Evolutionary conservation across 2,888 invertebrate species (phyloP), one percentile per base, ranked within the genome.

Genomic region (Tridacna gigas): DNA sequence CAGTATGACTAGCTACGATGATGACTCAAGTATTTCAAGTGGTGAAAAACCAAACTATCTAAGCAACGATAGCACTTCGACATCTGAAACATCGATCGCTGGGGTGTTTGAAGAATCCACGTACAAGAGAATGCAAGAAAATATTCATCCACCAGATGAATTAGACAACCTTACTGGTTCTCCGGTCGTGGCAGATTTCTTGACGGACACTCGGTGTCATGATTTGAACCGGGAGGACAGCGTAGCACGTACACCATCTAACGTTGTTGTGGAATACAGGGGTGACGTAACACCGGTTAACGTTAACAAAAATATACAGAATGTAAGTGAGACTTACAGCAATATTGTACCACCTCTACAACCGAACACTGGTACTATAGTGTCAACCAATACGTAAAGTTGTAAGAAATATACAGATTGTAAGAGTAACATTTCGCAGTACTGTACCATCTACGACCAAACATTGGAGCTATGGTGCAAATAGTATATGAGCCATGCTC

Each of bases 331-430:
- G n/a, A 60, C 74, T 0, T 83, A 83, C 51, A 73, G 60, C 47
- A 69, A 47, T 51, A 83, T 83, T 22, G 83, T 83, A 9, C 77
- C 79, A 15, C 83, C 83, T 20, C 45, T 83, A 20, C 71, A 76
- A 67, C 83, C 83, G 13, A 80, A 83, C 37, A 83, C 83, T 51
- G 83, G 83, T 61, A 51, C 51, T 25, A 74, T 69, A 37, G 37
- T 37, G 37, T 37, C 37, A 37, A 37, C 37, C 37, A 37, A 37
- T 37, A 37, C 7, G 37, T 37, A 37, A 37, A 2, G 37, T 37
- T 37, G 3, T 37, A 37, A 37, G 37, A 7, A 7, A 37, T 37
- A 4, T 37, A 37, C 37, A 37, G 7, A 37, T 4, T 7, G 37
- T 37, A 2, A 37, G 37, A 4, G 7, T 37, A 37, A 37, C 37